Evolutionary conservation across 2,113 vertebrate species (phyloP), one percentile per base, ranked within the genome.

Genomic region (Epinephelus moara): DNA sequence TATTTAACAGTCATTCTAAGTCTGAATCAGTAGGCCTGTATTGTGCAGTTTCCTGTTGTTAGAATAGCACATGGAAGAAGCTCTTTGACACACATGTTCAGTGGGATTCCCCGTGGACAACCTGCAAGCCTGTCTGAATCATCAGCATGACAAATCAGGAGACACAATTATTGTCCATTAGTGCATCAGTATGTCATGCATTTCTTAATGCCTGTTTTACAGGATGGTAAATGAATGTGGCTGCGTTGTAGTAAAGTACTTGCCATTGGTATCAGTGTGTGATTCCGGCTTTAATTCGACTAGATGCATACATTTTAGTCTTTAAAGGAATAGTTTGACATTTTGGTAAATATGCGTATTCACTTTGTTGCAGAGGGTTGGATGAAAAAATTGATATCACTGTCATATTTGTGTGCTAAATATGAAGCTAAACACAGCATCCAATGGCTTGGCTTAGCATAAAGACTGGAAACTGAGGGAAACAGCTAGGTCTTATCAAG

Each of bases 141-240:
- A 49, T 49, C 57, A 15, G 30, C 19, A 37, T 60, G 57, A 70
- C 59, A 62, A 52, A 67, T 56, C 53, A 42, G 56, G 49, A 70
- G 69, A 63, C 37, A 4, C 19, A 33, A 68, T 53, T 30, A 80
- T 68, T 79, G 13, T 72, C 55, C 56, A 59, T 84, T 79, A 30
- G 30, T 52, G 30, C 74, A 21, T 81, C 18, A 42, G 17, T 63
- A 60, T 27, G 25, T 49, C 67, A 62, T 69, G 1, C 14, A 63
- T 64, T 37, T 49, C 19, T 49, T 55, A 69, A 68, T 69, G 53
- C 7, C 30, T 37, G 15, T 70, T 80, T 47, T 52, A 42, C 18
- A 61, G 37, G 33, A 27, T 18, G 25, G 23, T 13, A 75, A 40
- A 66, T 66, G 14, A 60, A 75, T 64, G 4, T n/a, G 7, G 11